These are phyloP conservation scores for human DNA, from an alignment of 2,113 vertebrate genomes.

Conservation along the genomic window GRCh38 chr20:25603001-25603500, in stretches of 20 bases:
- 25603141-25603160: neutral
- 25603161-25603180: neutral
- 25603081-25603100: neutral
- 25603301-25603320: neutral
- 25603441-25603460: neutral
- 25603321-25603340: neutral
- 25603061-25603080: neutral
- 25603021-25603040: too few species aligned
- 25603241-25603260: neutral
- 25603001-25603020: too few species aligned
- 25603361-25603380: neutral
- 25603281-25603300: neutral
- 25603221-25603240: neutral
- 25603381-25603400: neutral
- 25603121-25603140: neutral
- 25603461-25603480: neutral
- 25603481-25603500: neutral
- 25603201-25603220: neutral
- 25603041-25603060: neutral
- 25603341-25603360: neutral
- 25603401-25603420: neutral
- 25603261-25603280: neutral
- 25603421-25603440: neutral
- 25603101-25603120: neutral
- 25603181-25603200: neutral